A percentile compares a stretch with the other conserved stretches of the same genome.
Conservation (phyloP, 2,113 vertebrate genomes). For the Proterorhinus semilunaris region DNA sequence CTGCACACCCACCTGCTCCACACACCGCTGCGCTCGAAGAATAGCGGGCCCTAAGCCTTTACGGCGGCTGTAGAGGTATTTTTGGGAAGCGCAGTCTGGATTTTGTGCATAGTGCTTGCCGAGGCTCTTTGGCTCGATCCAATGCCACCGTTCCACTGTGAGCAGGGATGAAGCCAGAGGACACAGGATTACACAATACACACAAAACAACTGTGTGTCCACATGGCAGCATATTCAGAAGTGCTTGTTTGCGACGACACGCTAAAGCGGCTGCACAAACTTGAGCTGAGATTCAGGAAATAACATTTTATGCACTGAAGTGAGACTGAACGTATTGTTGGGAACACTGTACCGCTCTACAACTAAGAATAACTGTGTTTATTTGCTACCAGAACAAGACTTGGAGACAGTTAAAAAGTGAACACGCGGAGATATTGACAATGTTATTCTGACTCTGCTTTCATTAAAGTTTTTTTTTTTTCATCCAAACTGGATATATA, state of each 20-base stretch:
- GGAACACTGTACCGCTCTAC: background rate
- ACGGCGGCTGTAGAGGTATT: slow-evolving; percentile 46
- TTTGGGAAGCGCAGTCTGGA: slow-evolving; percentile 39
- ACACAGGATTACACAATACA: slow-evolving; percentile 10
- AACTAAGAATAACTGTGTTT: background rate
- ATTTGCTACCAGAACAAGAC: background rate
- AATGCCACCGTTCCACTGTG: slow-evolving; percentile 24
- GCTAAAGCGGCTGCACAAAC: slow-evolving; percentile 3
- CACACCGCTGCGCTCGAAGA: slow-evolving; percentile 39
- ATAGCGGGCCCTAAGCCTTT: slow-evolving; percentile 33
- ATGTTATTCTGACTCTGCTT: background rate
- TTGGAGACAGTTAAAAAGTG: background rate
- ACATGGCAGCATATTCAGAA: background rate
- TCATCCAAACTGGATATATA: too few species aligned
- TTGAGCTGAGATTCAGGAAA: background rate
- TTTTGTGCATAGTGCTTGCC: slow-evolving; percentile 13
- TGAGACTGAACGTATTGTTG: background rate
- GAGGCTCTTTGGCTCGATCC: slow-evolving; percentile 21
- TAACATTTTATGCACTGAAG: background rate
- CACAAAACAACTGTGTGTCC: slow-evolving; percentile 5
- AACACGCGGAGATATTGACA: background rate
- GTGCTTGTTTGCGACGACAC: background rate
- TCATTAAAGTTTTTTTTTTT: background rate
- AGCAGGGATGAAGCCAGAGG: slow-evolving; percentile 12
- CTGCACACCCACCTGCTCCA: slow-evolving; percentile 41